Evolutionary conservation across 2,888 invertebrate genomes (phyloP).

Genomic region (Tanytarsus gracilentus): DNA sequence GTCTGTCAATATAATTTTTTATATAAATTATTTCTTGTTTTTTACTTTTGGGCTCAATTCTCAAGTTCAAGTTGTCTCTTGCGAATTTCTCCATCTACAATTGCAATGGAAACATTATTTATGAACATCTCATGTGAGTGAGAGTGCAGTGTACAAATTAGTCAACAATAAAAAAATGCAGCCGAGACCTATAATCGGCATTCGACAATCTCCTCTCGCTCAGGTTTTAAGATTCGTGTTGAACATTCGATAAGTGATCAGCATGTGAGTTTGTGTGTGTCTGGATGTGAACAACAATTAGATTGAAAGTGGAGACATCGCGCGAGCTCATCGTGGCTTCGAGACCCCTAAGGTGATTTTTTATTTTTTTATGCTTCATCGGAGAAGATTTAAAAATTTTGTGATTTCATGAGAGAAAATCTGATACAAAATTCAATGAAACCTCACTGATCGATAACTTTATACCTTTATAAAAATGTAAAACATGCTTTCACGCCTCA

Average conservation of each 20-base stretch:
- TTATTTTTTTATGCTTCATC: too few relatives aligned
- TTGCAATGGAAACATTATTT: constrained; percentile 1
- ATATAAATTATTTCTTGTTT: background rate
- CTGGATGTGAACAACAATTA: too few relatives aligned
- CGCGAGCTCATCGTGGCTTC: too few relatives aligned
- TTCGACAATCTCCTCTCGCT: background rate
- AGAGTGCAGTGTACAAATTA: constrained; percentile 5
- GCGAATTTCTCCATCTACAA: background rate
- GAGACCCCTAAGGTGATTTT: too few relatives aligned
- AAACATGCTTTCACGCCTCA: too few relatives aligned
- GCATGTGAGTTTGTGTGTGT: background rate
- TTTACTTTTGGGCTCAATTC: background rate
- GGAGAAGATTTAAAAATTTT: too few relatives aligned
- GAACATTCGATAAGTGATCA: constrained; percentile 13
- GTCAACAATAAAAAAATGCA: background rate
- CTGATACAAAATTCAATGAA: too few relatives aligned
- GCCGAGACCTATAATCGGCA: background rate
- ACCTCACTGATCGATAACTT: too few relatives aligned
- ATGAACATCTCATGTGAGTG: background rate
- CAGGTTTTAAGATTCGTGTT: background rate
- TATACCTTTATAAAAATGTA: too few relatives aligned
- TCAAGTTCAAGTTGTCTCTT: background rate
- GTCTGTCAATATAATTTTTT: background rate
- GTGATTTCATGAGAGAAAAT: too few relatives aligned
- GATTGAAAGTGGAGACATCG: too few relatives aligned